A percentile compares a stretch with the other conserved stretches of the same genome.
Conservation (phyloP, 1,140 invertebrate genomes). For the Lineus longissimus region DNA sequence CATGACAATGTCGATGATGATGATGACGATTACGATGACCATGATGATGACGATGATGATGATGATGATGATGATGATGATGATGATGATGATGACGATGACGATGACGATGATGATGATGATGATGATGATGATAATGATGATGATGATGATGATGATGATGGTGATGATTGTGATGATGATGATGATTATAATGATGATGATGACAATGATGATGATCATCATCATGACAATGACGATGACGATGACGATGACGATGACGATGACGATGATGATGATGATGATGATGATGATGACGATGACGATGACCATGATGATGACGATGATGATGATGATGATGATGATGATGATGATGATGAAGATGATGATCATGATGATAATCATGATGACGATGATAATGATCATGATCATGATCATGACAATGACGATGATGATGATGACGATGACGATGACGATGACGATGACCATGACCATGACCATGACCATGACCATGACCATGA, state of each 20-base stretch:
- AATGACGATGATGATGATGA: constrained; percentile 10
- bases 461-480: too few relatives aligned
- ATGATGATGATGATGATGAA: constrained; percentile 24
- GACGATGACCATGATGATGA: constrained; percentile 51
- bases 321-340: constrained; percentile 47
- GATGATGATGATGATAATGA: constrained; percentile 1
- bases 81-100: neutral
- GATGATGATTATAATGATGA: too few relatives aligned
- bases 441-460: constrained; percentile 46
- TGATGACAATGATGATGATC: constrained; percentile 5
- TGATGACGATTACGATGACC: too few relatives aligned
- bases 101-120: neutral
- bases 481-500: too few relatives aligned
- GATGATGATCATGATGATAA: too few relatives aligned
- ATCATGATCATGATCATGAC: too few relatives aligned
- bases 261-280: constrained; percentile 9
- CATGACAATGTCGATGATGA: neutral
- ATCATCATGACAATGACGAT: constrained; percentile 9
- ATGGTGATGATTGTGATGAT: too few relatives aligned
- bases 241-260: constrained; percentile 7
- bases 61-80: neutral
- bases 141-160: constrained; percentile 1
- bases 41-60: too few relatives aligned
- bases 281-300: constrained; percentile 10
- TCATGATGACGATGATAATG: too few relatives aligned